Evolutionary conservation across 2,113 vertebrate genomes (phyloP).

Genomic region (Heteronetta atricapilla): DNA sequence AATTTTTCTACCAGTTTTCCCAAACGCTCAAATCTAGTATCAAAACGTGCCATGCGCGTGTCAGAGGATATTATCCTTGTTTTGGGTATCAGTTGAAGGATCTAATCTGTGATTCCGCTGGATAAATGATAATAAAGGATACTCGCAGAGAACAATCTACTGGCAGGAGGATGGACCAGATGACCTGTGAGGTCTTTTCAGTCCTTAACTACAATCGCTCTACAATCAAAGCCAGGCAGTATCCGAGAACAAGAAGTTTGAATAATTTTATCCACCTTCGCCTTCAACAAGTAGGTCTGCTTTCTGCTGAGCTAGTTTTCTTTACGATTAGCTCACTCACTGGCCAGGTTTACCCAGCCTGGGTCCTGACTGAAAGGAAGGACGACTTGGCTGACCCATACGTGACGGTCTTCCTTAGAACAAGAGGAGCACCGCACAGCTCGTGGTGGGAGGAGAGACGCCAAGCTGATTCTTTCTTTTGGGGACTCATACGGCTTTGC

Average conservation of each 20-base stretch:
- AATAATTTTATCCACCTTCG: background rate
- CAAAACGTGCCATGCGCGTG: background rate
- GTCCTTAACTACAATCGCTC: background rate
- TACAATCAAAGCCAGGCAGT: background rate
- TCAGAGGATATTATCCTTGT: background rate
- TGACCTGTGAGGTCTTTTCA: background rate
- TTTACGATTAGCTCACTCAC: background rate
- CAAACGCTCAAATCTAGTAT: background rate
- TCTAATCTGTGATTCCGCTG: background rate
- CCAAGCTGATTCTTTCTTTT: conserved; percentile 4
- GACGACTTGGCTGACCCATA: background rate
- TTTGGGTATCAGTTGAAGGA: background rate
- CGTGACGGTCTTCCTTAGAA: background rate
- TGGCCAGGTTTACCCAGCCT: background rate
- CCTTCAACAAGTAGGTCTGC: background rate
- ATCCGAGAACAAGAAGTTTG: background rate
- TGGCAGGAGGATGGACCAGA: background rate
- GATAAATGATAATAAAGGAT: background rate
- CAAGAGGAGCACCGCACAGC: background rate
- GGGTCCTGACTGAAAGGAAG: background rate
- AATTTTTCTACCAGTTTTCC: background rate
- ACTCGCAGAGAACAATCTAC: background rate
- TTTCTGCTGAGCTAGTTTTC: background rate
- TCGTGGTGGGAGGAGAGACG: background rate
- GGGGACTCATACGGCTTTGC: background rate